Evolutionary conservation across 92 coral and sea anemone species (phyloP), one percentile per base, ranked within the genome.

Genomic region (Phenganax subtilis): DNA sequence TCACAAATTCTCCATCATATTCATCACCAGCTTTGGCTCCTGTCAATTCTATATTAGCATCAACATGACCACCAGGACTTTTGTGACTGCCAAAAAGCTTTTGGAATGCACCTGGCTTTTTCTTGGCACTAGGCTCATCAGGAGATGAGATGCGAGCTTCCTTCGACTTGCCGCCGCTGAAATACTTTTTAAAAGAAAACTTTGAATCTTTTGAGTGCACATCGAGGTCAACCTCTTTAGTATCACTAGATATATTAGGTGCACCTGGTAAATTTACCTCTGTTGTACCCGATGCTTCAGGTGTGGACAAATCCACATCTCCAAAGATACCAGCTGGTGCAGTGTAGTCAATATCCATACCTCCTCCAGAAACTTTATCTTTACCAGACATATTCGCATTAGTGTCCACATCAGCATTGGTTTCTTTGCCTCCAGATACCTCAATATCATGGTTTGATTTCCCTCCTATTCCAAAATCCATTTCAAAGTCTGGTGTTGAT

Each of bases 81-180:
- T 76, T 76, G 17, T 37, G 68, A 2, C 81, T 37, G 47, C 47
- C 68, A 53, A 76, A 76, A 56, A 76, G 12, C 64, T 74, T 74
- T 61, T 12, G 57, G 63, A 74, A 74, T 16, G 30, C 59, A 52
- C 79, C 79, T 6, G 79, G 28, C 55, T 74, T 74, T 54, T 55
- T 74, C 55, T 76, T 63, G 55, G 30, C 51, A 20, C 30, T 75
- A 6, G 81, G 56, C 70, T 31, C 69, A 10, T 76, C 81, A 7
- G 70, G 70, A 29, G 67, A 57, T 17, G 70, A 29, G 55, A 57
- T 16, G 55, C 70, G 54, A 10, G 14, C 28, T 29, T 60, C 69
- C 81, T 76, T 76, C 56, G 81, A 76, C 70, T 52, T 76, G 70
- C 81, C 56, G 81, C 81, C 81, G 81, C 81, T 44, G 51, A 76